Evolutionary conservation across 1,140 invertebrate genomes (phyloP), one percentile per base, ranked within the genome.

Genomic region (Dendroctonus ponderosae): DNA sequence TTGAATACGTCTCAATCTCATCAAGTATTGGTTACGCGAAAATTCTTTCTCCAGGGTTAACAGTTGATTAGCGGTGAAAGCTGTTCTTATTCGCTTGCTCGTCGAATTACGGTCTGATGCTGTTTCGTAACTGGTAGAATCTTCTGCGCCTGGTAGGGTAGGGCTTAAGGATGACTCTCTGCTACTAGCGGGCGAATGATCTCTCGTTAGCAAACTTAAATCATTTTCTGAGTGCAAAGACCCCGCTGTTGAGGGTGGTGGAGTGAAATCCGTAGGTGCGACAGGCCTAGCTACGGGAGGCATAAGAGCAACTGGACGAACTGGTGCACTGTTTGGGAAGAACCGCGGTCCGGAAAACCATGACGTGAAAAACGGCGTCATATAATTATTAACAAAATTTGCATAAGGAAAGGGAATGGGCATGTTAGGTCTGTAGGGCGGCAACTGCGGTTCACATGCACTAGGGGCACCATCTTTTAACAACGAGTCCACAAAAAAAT

Each of bases 21-120:
- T 96, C 38, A 97, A 80, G 71, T 96, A 97, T 83, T 94, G 94
- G 73, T 95, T 96, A 68, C 90, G 85, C 0, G 92, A 85, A 74
- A 96, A 96, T 76, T 96, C 94, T 64, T 94, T 88, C 77, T 97
- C 94, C 46, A 97, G 79, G 77, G 96, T 93, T 46, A 97, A 77
- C 0, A 97, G 81, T 77, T 97, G 94, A 0, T 91, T 94, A 60
- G 93, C 92, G 0, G 94, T 96, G 77, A 97, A 97, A 0, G 95
- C 94, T 0, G 95, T 97, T 50, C 95, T 84, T 11, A 94, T 90
- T 43, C 93, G 82, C 74, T 91, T 91, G 48, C 88, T 89, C 2
- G 88, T 89, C 5, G 56, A 15, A 11, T 12, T 46, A 14, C 53
- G 48, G 57, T 65, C 65, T 7, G 51, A 12, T 42, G 62, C 68